Conservation (phyloP, 2,888 invertebrate genomes). For the Unio pictorum region DNA sequence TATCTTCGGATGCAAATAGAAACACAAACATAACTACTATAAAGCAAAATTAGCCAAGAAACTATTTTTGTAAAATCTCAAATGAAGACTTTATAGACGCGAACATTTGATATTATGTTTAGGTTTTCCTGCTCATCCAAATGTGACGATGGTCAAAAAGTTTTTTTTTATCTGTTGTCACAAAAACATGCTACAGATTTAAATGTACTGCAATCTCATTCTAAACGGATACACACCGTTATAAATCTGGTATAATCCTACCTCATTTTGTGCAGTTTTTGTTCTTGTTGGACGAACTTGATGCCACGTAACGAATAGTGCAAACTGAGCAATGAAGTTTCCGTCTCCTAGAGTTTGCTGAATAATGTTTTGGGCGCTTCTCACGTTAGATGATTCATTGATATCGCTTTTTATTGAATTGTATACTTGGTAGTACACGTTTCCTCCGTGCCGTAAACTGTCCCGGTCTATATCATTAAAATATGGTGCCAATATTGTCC, state of each 20-base stretch:
- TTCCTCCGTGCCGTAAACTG: background rate
- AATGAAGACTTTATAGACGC: too few species aligned
- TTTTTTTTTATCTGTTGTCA: too few species aligned
- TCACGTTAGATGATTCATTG: background rate
- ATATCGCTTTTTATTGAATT: background rate
- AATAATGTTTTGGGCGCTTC: background rate
- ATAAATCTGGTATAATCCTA: background rate
- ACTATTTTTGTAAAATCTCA: too few species aligned
- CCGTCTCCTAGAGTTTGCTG: background rate
- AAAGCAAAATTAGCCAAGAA: too few species aligned
- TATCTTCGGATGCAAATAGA: too few species aligned
- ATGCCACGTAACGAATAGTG: conserved; percentile 8
- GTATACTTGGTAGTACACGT: background rate
- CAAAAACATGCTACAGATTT: background rate
- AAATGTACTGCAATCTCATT: too few species aligned
- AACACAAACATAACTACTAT: too few species aligned
- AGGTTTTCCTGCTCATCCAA: too few species aligned
- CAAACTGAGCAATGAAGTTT: conserved; percentile 3
- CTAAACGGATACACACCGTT: too few species aligned
- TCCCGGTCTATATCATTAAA: conserved; percentile 1
- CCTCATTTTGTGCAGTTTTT: background rate
- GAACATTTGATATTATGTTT: too few species aligned
- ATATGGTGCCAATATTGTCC: conserved; percentile 3
- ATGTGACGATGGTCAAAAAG: too few species aligned
- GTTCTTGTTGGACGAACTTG: conserved; percentile 3